Base-by-base conservation (phyloP, 2,888 invertebrate species). In the Ectropis crepuscularia region DNA sequence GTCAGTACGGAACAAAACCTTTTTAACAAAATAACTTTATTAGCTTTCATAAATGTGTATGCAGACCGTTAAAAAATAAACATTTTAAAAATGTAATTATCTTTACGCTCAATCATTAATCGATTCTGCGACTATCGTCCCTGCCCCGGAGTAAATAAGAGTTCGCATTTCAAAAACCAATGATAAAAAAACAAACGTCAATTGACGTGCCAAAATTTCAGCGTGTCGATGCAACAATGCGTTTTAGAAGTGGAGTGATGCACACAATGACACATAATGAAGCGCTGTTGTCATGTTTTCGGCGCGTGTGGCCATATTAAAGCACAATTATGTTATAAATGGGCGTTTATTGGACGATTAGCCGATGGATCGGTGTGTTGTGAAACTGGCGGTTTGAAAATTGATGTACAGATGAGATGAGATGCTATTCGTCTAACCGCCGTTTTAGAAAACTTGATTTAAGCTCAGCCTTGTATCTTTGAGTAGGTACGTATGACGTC, bases 271-370 rank as follows among this genome's bases (percentile, higher is more conserved):
- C 28, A 70, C 61, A 70, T 74, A 76, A 75, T 77, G 72, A 75
- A 77, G 76, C 86, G 88, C 88, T 89, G 89, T 88, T 86, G 88
- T 90, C 86, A 82, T 84, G 81, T 89, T 84, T 73, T 75, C 78
- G 73, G 78, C 73, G 78, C 77, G 79, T 81, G 87, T 87, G 85
- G 84, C 86, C 85, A 83, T 86, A 89, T 91, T 90, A 89, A 86
- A 84, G 80, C 71, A 82, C 89, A 87, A 91, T 90, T 91, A 91
- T 81, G 85, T 81, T 83, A 82, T 86, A 88, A 88, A 90, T 86
- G 83, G 85, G 74, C 85, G 85, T 83, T 90, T 89, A 89, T 87
- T 80, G 85, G 79, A 79, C 89, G 85, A 90, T 91, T 90, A 89
- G 86, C 75, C 42, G 59, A 59, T 39, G 58, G 49, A 57, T 45